These are phyloP conservation scores for Rhabditoides inermis DNA, from an alignment of 2,888 invertebrate species.

Conservation along the genomic window DNA sequence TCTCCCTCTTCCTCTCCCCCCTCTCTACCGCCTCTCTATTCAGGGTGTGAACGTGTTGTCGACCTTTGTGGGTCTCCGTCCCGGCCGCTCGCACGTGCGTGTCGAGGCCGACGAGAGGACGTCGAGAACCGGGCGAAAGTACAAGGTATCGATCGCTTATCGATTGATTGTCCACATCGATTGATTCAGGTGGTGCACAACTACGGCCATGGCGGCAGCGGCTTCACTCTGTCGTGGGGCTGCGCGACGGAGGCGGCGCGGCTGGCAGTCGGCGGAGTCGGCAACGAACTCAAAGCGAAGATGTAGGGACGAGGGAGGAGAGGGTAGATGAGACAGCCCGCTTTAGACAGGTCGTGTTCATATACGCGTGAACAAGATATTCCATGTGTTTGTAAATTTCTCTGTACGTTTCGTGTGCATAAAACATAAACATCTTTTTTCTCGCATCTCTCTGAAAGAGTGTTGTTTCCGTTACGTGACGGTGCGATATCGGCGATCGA, in stretches of 20 bases:
- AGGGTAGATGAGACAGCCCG: too few species aligned
- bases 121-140: slow-evolving; percentile 12
- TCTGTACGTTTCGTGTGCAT: too few species aligned
- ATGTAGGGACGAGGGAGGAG: too few species aligned
- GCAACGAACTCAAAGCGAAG: too few species aligned
- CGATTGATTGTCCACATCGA: not conserved
- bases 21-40: slow-evolving; percentile 1
- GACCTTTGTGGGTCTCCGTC: slow-evolving; percentile 20
- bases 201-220: slow-evolving; percentile 47
- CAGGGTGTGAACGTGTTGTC: slow-evolving; percentile 17
- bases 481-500: too few species aligned
- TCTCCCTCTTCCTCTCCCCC: too few species aligned
- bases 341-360: too few species aligned
- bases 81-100: slow-evolving; percentile 22
- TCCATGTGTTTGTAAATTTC: not conserved
- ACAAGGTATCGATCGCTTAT: slow-evolving; percentile 10
- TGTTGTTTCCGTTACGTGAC: too few species aligned
- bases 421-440: too few species aligned
- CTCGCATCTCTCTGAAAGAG: too few species aligned
- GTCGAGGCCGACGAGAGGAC: slow-evolving; percentile 19
- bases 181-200: slow-evolving; percentile 24
- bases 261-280: slow-evolving; percentile 11
- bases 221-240: slow-evolving; percentile 47
- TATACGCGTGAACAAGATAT: too few species aligned
- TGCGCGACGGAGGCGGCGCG: slow-evolving; percentile 31